Evolutionary conservation across 2,888 invertebrate genomes (phyloP), one percentile per base, ranked within the genome.

Genomic region (Phengaris arion): DNA sequence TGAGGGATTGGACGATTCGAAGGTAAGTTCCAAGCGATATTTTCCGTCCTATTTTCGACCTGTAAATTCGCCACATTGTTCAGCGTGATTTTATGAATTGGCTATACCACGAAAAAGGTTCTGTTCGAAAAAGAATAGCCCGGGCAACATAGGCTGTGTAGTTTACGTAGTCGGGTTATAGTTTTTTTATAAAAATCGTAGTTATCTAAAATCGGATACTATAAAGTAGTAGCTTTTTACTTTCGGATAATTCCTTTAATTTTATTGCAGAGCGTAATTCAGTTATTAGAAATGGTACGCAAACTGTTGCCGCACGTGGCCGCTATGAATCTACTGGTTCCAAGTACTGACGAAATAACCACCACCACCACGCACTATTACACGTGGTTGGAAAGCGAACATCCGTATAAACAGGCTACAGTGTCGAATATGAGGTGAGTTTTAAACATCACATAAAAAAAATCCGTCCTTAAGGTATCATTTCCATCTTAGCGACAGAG

Each of bases 361-460:
- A 84, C 84, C 15, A 85, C 88, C 74, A 98, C 98, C 2, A 97
- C 97, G 77, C 96, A 96, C 84, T 97, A 97, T 90, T 98, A 98
- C 86, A 97, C 98, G 6, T 96, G 98, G 94, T 96, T 98, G 1
- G 99, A 99, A 91, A 98, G 98, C 86, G 98, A 98, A 64, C 99
- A 99, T 94, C 99, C 99, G 0, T 99, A 99, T 89, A 97, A 97
- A 87, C 96, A 98, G 64, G 96, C 98, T 0, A 95, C 96, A 22
- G 96, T 98, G 54, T 96, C 96, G 64, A 97, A 97, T 85, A 98
- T 97, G 89, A 95, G 96, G 96, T 97, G 87, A 76, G 76, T 74
- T 72, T 15, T 54, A 35, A 35, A 2, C 35, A 35, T 35, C 35
- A 4, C 35, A 35, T 35, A 2, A 35, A 35, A 35, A 35, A 3